A percentile compares a stretch with the other conserved stretches of the same genome.
phyloP scores from a whole-genome alignment of 2,888 invertebrate genomes.

The Chouioia cunea region DNA sequence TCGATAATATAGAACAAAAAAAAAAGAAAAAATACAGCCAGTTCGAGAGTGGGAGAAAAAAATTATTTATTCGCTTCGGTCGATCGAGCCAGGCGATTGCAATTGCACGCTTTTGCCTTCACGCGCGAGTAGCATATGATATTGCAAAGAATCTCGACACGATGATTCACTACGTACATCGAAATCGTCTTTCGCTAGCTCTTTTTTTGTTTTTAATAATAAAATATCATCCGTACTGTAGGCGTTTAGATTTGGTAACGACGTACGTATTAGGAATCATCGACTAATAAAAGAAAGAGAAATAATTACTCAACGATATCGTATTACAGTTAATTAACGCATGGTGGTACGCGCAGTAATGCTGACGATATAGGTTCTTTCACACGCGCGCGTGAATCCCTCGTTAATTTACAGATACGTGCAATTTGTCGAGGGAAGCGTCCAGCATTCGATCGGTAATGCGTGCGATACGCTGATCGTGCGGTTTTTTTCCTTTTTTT shows the following conservation, averaged over 20 bases:
- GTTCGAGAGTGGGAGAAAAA: constrained; percentile 2
- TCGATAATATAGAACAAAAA: too few species aligned
- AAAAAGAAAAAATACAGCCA: constrained; percentile 4
- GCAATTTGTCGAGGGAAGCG: not conserved
- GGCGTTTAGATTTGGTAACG: too few species aligned
- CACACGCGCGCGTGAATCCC: not conserved
- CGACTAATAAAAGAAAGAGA: too few species aligned
- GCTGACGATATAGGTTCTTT: too few species aligned
- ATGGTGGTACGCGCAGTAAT: too few species aligned
- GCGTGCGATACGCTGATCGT: too few species aligned
- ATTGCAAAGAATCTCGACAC: constrained; percentile 29
- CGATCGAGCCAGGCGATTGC: constrained; percentile 26
- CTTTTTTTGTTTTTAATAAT: not conserved
- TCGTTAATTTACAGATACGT: not conserved
- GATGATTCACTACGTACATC: constrained; percentile 26
- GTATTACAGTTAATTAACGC: too few species aligned
- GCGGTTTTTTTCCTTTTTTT: too few species aligned
- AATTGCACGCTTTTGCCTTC: constrained; percentile 39
- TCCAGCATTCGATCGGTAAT: not conserved
- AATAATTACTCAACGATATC: too few species aligned
- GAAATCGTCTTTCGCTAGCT: constrained; percentile 1
- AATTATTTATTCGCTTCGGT: constrained; percentile 41
- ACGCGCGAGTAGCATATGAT: constrained; percentile 34
- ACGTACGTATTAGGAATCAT: too few species aligned
- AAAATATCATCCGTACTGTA: too few species aligned